Evolutionary conservation across 2,797 vertebrate genomes (phyloP), one percentile per base, ranked within the genome.

Genomic region (Muscicapa comitata): DNA sequence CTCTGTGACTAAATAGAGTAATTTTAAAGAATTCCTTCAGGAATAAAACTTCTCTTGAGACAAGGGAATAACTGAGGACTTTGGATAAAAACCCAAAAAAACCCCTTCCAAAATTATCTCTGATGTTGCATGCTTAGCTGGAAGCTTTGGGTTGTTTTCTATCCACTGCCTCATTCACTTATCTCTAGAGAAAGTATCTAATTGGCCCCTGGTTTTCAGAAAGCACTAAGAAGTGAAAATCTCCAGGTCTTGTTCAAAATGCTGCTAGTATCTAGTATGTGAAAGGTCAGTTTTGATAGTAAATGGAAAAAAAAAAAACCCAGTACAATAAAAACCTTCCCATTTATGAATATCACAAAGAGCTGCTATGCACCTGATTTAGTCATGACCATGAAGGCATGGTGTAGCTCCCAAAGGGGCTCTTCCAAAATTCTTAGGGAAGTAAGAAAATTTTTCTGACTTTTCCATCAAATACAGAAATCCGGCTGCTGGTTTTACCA

Each of bases 401-500:
- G 10, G 26, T 71, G 10, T 65, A 86, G 59, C 20, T 45, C 43
- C 23, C 45, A 54, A 53, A 65, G 10, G 16, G 8, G 3, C 21
- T 86, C 20, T 57, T 80, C 25, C 19, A 59, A 91, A 96, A 43
- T 70, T 70, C 54, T 50, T 15, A 33, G 31, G 5, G 26, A 85
- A 55, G 40, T 31, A 79, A 63, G n/a, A 77, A 86, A 72, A 91
- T 84, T 51, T 28, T 79, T 76, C 43, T 55, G 61, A 61, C n/a
- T 77, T 80, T 81, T 62, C 28, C 42, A 80, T 11, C 16, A 73
- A 59, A 67, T 31, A 74, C 71, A 82, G 53, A 87, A 63, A 83
- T 18, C 38, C 76, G n/a, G 21, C 65, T 75, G 71, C 31, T 84
- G 35, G 79, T 96, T 92, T 86, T 40, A 94, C 45, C 72, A 88